These are phyloP conservation scores for Drosophila ironensis DNA, from an alignment of 1,140 invertebrate species.

Conservation along the genomic window DNA sequence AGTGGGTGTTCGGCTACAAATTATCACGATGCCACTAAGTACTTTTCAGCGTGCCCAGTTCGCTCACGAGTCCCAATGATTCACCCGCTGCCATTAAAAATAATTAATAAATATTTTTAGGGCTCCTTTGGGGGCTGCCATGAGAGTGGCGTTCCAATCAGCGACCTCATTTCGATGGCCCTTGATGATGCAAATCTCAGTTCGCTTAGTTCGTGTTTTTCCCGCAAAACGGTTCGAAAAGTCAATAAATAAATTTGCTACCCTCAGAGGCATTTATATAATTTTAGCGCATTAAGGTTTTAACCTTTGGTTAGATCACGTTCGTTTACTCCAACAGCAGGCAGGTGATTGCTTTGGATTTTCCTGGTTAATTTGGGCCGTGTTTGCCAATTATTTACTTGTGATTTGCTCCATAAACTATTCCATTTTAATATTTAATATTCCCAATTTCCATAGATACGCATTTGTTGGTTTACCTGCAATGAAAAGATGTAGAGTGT, in stretches of 20 bases:
- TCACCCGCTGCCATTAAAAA: conserved; percentile 25
- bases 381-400: too few relatives aligned
- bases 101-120: conserved; percentile 20
- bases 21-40: conserved; percentile 30
- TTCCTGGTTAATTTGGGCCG: too few relatives aligned
- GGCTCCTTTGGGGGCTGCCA: not conserved
- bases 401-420: too few relatives aligned
- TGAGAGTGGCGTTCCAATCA: not conserved
- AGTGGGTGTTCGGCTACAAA: conserved; percentile 8
- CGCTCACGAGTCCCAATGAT: not conserved
- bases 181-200: not conserved
- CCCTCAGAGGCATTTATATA: not conserved
- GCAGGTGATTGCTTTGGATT: too few relatives aligned
- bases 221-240: too few relatives aligned
- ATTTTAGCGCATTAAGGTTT: too few relatives aligned
- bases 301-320: too few relatives aligned
- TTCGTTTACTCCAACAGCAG: too few relatives aligned
- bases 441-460: not conserved
- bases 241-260: too few relatives aligned
- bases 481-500: not conserved
- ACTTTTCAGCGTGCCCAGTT: conserved; percentile 30
- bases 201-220: not conserved
- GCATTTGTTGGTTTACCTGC: conserved; percentile 23
- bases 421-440: not conserved
- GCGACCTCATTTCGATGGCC: not conserved